Base-by-base conservation (phyloP, 2,888 invertebrate species). In the Scelioninae gen. 2 region DNA sequence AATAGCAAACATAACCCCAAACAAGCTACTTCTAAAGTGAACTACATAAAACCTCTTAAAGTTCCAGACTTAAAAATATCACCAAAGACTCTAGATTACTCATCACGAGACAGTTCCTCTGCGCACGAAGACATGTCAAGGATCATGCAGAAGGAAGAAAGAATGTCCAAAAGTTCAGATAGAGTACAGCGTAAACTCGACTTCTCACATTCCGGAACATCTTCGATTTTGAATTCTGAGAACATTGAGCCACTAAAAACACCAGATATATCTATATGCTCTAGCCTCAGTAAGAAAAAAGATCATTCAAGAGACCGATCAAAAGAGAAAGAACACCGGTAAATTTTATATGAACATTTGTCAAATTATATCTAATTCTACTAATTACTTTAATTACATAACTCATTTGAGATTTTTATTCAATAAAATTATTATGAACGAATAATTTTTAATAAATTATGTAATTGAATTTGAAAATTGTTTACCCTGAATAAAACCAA, bases 51-150 rank as follows among this genome's bases (percentile, higher is more conserved):
- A 65, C 82, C 86, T 11, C 76, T 85, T 10, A 85, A 84, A 77
- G 83, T 83, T 13, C 85, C 85, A 45, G 85, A 85, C 74, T 74
- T 84, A n/a, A 86, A 85, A 77, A 85, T 85, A 61, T 82, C 82
- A 37, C 82, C 84, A 16, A 86, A 86, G 75, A 80, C 80, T 25
- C 53, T 83, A 35, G 84, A 85, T 65, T 84, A 82, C 53, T 79
- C 81, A 1, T 74, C 79, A 0, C 79, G 81, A 64, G 84, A 85
- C 31, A 82, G 77, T 76, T 78, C 80, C 35, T 74, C 78, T 25
- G 73, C 79, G 0, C 83, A 81, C 16, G 84, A 85, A 55, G 74
- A 78, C 19, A 57, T 78, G 10, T 64, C 78, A 5, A 73, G 77
- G 15, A 48, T 73, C 46, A 53, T 65, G 4, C 80, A 79, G 1